Evolutionary conservation across 1,140 invertebrate species (phyloP), one percentile per base, ranked within the genome.

Genomic region (Tribolium madens): DNA sequence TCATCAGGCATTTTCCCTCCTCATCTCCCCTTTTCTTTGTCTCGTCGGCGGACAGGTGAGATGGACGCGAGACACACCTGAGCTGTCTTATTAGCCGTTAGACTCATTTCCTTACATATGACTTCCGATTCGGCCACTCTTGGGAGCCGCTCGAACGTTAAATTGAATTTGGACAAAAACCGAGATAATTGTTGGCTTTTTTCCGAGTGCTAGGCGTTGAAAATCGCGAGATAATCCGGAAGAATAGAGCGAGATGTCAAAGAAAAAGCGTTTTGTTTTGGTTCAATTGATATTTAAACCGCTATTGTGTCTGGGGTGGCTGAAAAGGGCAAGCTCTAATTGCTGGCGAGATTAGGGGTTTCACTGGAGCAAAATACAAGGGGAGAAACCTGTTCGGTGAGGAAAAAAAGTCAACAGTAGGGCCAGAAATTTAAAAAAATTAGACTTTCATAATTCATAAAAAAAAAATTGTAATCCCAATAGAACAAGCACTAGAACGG

Each of bases 21-120:
- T 47, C 73, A 75, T 75, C 73, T 64, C 47, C 48, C 52, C 60
- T 33, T n/a, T 64, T 17, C 73, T 75, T 75, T 64, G 53, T 75
- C 31, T 57, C 17, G 68, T n/a, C n/a, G 69, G 52, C 1, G 50
- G 50, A 42, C 72, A 73, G 26, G 50, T 36, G 50, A 48, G 72
- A 73, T 73, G 46, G 18, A 17, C 47, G 36, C 17, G 47, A 46
- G 21, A 73, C 72, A 46, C 48, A 73, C 26, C 48, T 57, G 50
- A 46, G 53, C 26, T 36, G 14, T 73, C 50, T 50, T 72, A 26
- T 26, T 12, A 21, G 70, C 42, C 70, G 26, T 48, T 33, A 48
- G 18, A 73, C 53, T 57, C 50, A 53, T 73, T 73, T 57, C 53
- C 53, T 64, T 33, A 33, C 57, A 64, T 64, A 33, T 64, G 57